A percentile compares a stretch with the other conserved stretches of the same genome.
These are phyloP conservation scores for Zaprionus africanus DNA, from an alignment of 1,140 invertebrate species.

Conservation along the genomic window DNA sequence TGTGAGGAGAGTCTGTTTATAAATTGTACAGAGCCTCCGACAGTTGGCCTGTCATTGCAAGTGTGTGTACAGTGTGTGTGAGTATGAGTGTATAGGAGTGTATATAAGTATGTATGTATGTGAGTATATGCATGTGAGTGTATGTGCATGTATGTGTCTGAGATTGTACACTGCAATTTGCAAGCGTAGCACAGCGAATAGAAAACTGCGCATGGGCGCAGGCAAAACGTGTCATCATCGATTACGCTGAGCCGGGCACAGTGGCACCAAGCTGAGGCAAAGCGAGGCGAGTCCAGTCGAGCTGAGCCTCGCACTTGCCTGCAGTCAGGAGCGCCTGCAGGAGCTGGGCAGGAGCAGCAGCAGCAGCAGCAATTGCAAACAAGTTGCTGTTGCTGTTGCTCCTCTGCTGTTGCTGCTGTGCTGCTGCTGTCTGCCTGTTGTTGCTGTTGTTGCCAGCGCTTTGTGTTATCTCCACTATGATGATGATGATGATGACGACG, in stretches of 20 bases:
- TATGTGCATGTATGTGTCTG: neutral
- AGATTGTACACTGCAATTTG: conserved; percentile 59
- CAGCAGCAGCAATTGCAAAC: conserved; percentile 40
- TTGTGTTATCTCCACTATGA: conserved; percentile 63
- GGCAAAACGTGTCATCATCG: conserved; percentile 81
- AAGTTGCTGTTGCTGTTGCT: conserved; percentile 59
- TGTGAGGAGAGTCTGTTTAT: conserved; percentile 32
- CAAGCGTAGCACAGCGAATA: conserved; percentile 33
- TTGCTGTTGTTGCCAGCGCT: conserved; percentile 62
- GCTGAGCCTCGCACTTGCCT: neutral
- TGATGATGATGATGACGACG: conserved; percentile 37
- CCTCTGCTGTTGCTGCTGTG: neutral
- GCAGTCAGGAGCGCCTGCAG: too few relatives aligned
- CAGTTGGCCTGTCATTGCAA: conserved; percentile 35
- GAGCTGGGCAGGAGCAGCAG: neutral
- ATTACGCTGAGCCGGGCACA: conserved; percentile 53
- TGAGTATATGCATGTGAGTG: neutral
- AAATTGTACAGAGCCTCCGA: conserved; percentile 20
- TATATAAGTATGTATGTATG: conserved; percentile 6
- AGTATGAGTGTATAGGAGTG: conserved; percentile 6
- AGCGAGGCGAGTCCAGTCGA: neutral
- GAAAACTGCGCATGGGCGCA: conserved; percentile 62
- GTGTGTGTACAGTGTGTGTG: conserved; percentile 10
- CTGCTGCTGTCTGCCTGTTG: conserved; percentile 14
- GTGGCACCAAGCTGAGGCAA: neutral